Evolutionary conservation across 1,140 invertebrate species (phyloP), one percentile per base, ranked within the genome.

Genomic region (Tribolium madens): DNA sequence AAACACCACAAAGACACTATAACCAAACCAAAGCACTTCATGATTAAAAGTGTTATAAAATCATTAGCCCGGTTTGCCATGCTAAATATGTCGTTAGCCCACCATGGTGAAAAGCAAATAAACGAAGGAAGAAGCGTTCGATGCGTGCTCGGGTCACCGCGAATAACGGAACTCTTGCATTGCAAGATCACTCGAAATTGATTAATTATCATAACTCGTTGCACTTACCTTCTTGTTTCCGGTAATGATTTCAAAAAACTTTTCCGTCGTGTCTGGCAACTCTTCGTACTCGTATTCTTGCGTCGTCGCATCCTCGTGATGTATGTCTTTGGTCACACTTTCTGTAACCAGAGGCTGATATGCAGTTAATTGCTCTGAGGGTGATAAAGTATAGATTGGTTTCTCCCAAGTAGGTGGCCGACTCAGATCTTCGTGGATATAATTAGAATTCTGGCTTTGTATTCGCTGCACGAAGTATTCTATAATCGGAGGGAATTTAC

Each of bases 391-490:
- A 48, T 84, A 84, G 2, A 78, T 69, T 0, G 84, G 84, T 52
- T 76, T 81, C 53, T 85, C 84, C 77, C 82, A 84, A 7, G 84
- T 82, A 5, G 80, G 81, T 5, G 87, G 86, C 15, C 84, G 76
- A 78, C 87, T 88, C 12, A 87, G 83, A 79, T 88, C 88, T 78
- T 87, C 86, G 13, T 88, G 85, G 64, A 87, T 82, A 74, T 88
- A 88, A 18, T 89, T 87, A 0, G 91, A 91, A 84, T 90, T 88
- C 72, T 89, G 83, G 0, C 88, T 86, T 83, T 92, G 91, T 9
- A 91, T 87, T 64, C 89, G 87, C 75, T 91, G 90, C 6, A 91
- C 87, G 14, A 91, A 83, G 72, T 88, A 89, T 80, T 92, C 91
- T 46, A 92, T 76, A 17, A 91, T 78, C 0, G 90, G 90, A 1